Base-by-base conservation (phyloP, 2,113 vertebrate species). In the Myrmecophaga tridactyla region DNA sequence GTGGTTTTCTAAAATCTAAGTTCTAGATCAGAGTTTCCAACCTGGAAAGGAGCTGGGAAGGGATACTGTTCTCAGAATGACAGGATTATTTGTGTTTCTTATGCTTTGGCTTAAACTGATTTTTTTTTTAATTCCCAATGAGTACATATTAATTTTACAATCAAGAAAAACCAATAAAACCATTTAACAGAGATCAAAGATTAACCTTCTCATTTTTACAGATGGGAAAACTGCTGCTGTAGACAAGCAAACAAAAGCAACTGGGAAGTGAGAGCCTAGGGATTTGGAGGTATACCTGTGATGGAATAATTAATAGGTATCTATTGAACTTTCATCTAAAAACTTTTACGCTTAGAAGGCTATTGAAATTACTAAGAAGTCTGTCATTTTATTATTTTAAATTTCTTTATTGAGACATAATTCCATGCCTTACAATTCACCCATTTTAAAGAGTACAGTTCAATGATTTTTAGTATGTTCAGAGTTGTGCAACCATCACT, bases 21-120 rank as follows among this genome's bases (percentile, higher is more conserved):
- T 58, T 76, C 23, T 58, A 85, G 62, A 60, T 69, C 62, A 84
- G 81, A 77, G 86, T 89, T 88, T 86, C 84, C 63, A 73, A 82
- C 17, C 21, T 93, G 92, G 56, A 67, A 73, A 86, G 62, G 48
- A 82, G 23, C 31, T 58, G 72, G 76, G 56, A 41, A 73, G 34
- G 41, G 41, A 29, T 34, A 82, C 0, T 48, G 53, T 9, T 75
- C 41, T 41, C 15, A 67, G 72, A 76, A 53, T 46, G 15, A 41
- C 20, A 86, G 91, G 56, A 43, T 89, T 81, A 63, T 31, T 53
- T 90, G 36, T 85, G 58, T 41, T 53, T 29, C 70, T 89, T 48
- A 60, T 51, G n/a, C 46, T 63, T 90, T 18, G 0, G 81, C 3
- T 27, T 25, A 56, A 41, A 60, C 20, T 70, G 65, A 39, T 29